A percentile compares a stretch with the other conserved stretches of the same genome.
Evolutionary conservation across 1,140 invertebrate species (phyloP).

Genomic region (Spodoptera litura): DNA sequence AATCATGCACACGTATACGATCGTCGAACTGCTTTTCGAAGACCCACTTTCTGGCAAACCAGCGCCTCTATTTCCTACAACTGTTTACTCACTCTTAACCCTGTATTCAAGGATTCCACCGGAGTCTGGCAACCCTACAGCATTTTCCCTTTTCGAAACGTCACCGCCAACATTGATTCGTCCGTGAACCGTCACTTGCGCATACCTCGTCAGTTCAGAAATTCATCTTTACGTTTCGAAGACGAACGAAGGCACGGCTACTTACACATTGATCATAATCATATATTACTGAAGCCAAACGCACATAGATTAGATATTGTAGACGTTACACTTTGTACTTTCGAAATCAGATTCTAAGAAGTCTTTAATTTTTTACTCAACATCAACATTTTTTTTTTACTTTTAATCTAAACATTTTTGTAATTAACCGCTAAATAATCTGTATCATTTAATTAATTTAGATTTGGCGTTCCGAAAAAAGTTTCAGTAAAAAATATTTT

Average conservation of each 20-base stretch:
- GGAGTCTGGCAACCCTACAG: conserved; percentile 53
- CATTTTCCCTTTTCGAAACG: conserved; percentile 53
- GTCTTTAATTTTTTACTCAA: conserved; percentile 81
- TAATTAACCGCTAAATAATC: conserved; percentile 83
- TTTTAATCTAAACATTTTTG: conserved; percentile 74
- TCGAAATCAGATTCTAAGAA: conserved; percentile 84
- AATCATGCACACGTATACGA: conserved; percentile 83
- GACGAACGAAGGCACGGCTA: conserved; percentile 84
- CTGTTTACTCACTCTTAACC: conserved; percentile 60
- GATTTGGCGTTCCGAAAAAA: conserved; percentile 85
- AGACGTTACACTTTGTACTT: conserved; percentile 83
- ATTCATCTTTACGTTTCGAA: conserved; percentile 68
- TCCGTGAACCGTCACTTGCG: conserved; percentile 51
- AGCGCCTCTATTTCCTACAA: conserved; percentile 59
- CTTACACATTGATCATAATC: conserved; percentile 78
- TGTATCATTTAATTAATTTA: conserved; percentile 79
- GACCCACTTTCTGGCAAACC: conserved; percentile 64
- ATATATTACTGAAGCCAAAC: conserved; percentile 78
- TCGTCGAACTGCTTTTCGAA: conserved; percentile 78
- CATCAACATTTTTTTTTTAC: conserved; percentile 80
- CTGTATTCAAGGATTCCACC: conserved; percentile 64
- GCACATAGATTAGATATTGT: conserved; percentile 82
- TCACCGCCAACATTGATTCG: conserved; percentile 49
- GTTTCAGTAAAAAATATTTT: conserved; percentile 84
- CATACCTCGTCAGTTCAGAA: conserved; percentile 61